Conservation (phyloP, 2,888 invertebrate species). For the Dysmachus trigonus region DNA sequence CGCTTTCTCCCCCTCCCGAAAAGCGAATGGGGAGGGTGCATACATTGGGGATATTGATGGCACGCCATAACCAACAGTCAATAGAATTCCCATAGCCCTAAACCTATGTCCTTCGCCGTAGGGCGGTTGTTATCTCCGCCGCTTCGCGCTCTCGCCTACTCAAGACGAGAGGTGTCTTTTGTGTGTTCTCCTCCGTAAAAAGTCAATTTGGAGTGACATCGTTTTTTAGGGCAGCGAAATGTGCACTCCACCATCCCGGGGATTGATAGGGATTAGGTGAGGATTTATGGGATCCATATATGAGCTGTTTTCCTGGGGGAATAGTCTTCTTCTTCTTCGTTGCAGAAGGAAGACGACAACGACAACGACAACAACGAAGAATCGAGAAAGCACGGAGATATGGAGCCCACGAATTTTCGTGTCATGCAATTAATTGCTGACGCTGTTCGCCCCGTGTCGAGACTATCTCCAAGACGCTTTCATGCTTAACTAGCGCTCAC, state of each 20-base stretch:
- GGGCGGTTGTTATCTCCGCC: background rate
- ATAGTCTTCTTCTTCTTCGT: background rate
- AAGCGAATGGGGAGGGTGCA: background rate
- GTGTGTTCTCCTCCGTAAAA: constrained; percentile 1
- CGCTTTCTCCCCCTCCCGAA: background rate
- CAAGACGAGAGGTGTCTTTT: constrained; percentile 5
- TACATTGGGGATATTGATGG: constrained; percentile 19
- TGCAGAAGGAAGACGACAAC: background rate
- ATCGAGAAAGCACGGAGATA: background rate
- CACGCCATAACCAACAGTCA: constrained; percentile 27
- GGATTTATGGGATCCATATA: constrained; percentile 28
- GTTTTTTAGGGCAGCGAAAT: background rate
- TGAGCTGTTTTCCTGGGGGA: background rate
- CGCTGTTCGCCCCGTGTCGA: background rate
- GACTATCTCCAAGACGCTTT: constrained; percentile 23
- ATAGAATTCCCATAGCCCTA: constrained; percentile 36
- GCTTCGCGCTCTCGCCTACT: background rate
- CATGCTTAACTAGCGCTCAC: constrained; percentile 28
- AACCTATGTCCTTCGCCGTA: background rate
- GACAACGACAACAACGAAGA: too few relatives aligned
- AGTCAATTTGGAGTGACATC: constrained; percentile 32
- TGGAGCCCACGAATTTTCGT: constrained; percentile 11
- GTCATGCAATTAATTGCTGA: constrained; percentile 22
- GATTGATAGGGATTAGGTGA: constrained; percentile 27
- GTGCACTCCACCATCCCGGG: constrained; percentile 14